Conservation (phyloP, 1,140 invertebrate genomes). For the Probaryconus sp. region DNA sequence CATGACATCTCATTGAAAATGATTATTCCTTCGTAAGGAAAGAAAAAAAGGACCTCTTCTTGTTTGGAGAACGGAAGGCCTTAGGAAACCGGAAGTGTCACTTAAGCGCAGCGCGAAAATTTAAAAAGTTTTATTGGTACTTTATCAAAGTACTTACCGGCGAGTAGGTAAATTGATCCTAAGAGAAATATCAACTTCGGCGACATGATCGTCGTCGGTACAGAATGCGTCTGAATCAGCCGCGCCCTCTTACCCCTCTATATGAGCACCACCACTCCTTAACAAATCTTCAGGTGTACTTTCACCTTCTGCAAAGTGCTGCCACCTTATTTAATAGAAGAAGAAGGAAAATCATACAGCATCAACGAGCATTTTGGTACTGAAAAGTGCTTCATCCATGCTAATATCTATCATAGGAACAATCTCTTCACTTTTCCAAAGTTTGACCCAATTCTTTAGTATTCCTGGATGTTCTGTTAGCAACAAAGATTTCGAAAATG, state of each 20-base stretch:
- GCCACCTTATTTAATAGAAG: slow-evolving; percentile 67
- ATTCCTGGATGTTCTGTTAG: no score
- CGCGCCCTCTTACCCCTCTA: slow-evolving; percentile 79
- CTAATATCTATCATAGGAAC: background rate
- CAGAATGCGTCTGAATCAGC: slow-evolving; percentile 77
- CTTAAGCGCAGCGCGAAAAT: background rate
- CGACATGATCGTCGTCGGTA: slow-evolving; percentile 76
- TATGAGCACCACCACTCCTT: slow-evolving; percentile 77
- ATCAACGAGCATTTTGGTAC: slow-evolving; percentile 4
- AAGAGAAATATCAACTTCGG: slow-evolving; percentile 73
- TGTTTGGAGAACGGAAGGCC: slow-evolving; percentile 17
- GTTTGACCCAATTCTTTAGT: no score
- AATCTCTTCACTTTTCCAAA: background rate
- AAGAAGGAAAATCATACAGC: slow-evolving; percentile 9
- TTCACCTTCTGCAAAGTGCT: slow-evolving; percentile 77
- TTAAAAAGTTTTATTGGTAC: background rate
- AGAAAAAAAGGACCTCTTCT: no score
- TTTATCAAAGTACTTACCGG: slow-evolving; percentile 72
- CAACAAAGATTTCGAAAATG: no score
- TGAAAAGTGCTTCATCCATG: background rate
- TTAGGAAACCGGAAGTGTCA: background rate
- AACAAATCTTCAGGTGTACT: slow-evolving; percentile 69
- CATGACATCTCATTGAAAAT: no score
- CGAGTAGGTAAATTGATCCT: slow-evolving; percentile 71
- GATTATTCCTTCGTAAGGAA: no score